Conservation (phyloP, 1,140 invertebrate genomes). For the Zophobas atratus region DNA sequence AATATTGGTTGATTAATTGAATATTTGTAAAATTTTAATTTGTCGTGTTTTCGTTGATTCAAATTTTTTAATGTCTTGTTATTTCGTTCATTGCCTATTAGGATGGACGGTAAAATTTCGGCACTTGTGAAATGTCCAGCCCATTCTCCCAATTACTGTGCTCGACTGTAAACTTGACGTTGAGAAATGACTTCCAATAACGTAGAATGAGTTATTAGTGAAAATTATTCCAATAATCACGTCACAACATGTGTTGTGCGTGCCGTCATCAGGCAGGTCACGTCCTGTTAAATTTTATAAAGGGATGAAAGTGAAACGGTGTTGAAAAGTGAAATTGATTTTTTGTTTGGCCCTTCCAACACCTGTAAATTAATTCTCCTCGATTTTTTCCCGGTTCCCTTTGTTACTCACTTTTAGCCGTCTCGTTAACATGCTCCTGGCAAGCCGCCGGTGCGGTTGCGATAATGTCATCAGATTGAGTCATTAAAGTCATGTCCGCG, state of each 20-base stretch:
- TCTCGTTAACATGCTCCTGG: no score
- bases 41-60: no score
- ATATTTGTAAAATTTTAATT: no score
- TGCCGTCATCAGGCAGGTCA: conserved; percentile 20
- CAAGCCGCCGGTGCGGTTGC: not conserved
- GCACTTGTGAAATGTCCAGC: not conserved
- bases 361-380: not conserved
- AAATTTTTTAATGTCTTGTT: not conserved
- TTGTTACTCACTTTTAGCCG: no score
- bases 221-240: conserved; percentile 31
- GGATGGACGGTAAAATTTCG: not conserved
- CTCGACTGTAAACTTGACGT: conserved; percentile 13
- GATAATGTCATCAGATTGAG: conserved; percentile 23
- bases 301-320: conserved; percentile 26
- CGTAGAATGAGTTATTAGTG: conserved; percentile 23
- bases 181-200: conserved; percentile 27
- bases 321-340: conserved; percentile 31
- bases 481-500: conserved; percentile 20
- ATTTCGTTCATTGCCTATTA: not conserved
- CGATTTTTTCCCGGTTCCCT: not conserved
- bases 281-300: conserved; percentile 18
- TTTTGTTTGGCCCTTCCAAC: not conserved
- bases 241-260: conserved; percentile 23
- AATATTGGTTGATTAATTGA: no score
- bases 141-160: conserved; percentile 8